Conservation (phyloP, 2,797 vertebrate genomes). For the Myotis myotis region DNA sequence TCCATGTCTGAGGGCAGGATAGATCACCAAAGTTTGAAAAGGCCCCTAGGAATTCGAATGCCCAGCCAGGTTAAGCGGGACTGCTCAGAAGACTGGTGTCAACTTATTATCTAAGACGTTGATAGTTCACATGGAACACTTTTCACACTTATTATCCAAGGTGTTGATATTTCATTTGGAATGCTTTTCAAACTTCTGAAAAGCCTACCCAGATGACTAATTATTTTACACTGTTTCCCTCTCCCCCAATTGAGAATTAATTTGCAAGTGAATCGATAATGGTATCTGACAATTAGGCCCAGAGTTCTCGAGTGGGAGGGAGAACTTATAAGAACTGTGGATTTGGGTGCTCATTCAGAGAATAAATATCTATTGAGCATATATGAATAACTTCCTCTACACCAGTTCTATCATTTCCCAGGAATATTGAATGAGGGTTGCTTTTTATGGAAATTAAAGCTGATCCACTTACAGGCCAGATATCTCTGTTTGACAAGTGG, state of each 20-base stretch:
- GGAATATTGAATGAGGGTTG: neutral
- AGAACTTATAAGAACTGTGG: neutral
- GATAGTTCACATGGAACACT: neutral
- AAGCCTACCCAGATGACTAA: neutral
- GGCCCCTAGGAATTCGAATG: neutral
- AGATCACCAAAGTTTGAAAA: neutral
- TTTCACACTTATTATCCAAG: neutral
- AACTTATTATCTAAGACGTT: neutral
- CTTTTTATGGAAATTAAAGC: neutral
- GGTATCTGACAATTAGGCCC: neutral
- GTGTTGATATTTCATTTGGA: neutral
- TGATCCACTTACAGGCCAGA: neutral
- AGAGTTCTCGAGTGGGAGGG: neutral
- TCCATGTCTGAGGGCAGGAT: neutral
- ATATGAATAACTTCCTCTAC: neutral
- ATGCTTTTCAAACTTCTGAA: neutral
- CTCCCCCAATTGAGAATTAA: neutral
- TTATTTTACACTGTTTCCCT: neutral
- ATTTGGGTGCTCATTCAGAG: neutral
- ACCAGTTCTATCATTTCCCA: neutral
- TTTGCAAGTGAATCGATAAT: constrained; percentile 5
- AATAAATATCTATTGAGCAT: neutral
- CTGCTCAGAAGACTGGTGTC: neutral
- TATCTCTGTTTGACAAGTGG: neutral
- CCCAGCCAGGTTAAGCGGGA: neutral